Conservation (phyloP, 2,888 invertebrate species). For the Melinaea marsaeus region DNA sequence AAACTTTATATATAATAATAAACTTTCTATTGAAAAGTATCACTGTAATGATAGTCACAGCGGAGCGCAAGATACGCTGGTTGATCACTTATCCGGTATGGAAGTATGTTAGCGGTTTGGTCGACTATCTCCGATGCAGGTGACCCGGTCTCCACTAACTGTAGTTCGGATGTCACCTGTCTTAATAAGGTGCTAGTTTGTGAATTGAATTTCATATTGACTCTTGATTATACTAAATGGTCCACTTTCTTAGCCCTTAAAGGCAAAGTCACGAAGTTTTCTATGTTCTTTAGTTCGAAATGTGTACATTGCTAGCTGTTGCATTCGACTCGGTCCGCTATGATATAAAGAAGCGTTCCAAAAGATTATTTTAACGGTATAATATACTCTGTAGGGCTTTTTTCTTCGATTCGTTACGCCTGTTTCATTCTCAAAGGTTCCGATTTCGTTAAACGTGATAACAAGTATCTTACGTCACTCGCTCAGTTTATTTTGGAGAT, state of each 20-base stretch:
- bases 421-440: too few species aligned
- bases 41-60: slow-evolving; percentile 24
- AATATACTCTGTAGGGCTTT: too few species aligned
- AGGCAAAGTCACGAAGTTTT: too few species aligned
- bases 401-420: too few species aligned
- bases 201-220: slow-evolving; percentile 64
- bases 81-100: slow-evolving; percentile 45
- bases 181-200: slow-evolving; percentile 65
- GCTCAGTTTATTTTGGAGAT: too few species aligned
- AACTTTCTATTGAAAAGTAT: slow-evolving; percentile 29
- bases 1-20: neutral
- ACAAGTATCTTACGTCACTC: too few species aligned
- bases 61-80: slow-evolving; percentile 26
- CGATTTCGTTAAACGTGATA: too few species aligned
- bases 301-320: too few species aligned
- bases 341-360: too few species aligned
- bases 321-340: too few species aligned
- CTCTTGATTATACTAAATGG: slow-evolving; percentile 39
- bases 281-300: too few species aligned
- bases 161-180: slow-evolving; percentile 63
- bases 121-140: slow-evolving; percentile 54
- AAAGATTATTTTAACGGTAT: too few species aligned
- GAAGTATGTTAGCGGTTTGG: slow-evolving; percentile 57
- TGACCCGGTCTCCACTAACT: slow-evolving; percentile 72
- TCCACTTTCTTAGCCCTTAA: slow-evolving; percentile 22